phyloP scores from a whole-genome alignment of 1,140 invertebrate species.

The Acromyrmex echinatior region DNA sequence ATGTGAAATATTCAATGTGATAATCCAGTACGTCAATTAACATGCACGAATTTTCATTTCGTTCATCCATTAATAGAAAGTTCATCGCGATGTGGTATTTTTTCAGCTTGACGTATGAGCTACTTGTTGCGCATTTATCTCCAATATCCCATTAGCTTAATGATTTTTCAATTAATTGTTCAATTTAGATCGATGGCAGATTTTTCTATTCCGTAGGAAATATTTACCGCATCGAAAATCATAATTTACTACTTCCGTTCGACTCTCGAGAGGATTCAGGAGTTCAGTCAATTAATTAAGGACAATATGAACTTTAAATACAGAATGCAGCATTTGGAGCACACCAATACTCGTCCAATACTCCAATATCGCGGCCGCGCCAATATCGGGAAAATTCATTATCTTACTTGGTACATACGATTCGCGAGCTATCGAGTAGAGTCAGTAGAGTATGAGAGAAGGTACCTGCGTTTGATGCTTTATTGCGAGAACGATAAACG shows the following conservation, averaged over 20 bases:
- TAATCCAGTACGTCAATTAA: constrained; percentile 40
- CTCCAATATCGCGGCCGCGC: background rate
- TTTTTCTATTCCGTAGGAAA: constrained; percentile 6
- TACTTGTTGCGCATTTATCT: constrained; percentile 59
- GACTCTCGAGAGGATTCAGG: background rate
- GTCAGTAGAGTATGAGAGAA: background rate
- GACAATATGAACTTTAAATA: constrained; percentile 4
- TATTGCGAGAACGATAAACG: constrained; percentile 52
- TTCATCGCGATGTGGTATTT: constrained; percentile 18
- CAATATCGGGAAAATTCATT: constrained; percentile 34
- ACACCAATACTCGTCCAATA: too few relatives aligned
- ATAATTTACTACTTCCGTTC: constrained; percentile 1
- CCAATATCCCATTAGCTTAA: constrained; percentile 44
- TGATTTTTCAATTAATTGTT: constrained; percentile 35
- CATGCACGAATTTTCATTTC: constrained; percentile 45
- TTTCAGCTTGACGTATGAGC: constrained; percentile 35
- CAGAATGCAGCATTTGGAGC: constrained; percentile 6
- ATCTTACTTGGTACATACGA: constrained; percentile 18
- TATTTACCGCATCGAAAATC: background rate
- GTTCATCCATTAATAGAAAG: constrained; percentile 42
- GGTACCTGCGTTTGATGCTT: constrained; percentile 42
- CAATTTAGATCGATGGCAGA: background rate
- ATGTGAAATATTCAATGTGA: constrained; percentile 15
- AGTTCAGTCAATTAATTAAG: background rate
- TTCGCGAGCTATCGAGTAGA: background rate